These are phyloP conservation scores for Scelioninae gen. 1 DNA, from an alignment of 2,888 invertebrate species.

Conservation along the genomic window DNA sequence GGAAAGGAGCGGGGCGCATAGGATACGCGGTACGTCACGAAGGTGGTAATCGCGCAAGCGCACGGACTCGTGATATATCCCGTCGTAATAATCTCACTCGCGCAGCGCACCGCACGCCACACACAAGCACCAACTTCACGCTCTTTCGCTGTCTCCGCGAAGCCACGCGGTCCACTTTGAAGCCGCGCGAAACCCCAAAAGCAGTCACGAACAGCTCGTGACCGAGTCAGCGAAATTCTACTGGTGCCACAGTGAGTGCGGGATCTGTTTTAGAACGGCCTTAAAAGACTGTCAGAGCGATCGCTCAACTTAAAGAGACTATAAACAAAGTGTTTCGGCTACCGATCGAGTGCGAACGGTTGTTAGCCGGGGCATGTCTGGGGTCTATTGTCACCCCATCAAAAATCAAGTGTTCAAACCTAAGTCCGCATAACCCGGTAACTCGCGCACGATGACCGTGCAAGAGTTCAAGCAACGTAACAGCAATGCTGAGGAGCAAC, in stretches of 20 bases:
- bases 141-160: slow-evolving; percentile 77
- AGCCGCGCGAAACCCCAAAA: slow-evolving; percentile 53
- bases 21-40: no score
- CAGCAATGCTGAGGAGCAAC: slow-evolving; percentile 84
- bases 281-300: slow-evolving; percentile 25
- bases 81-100: no score
- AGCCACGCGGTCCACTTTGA: slow-evolving; percentile 76
- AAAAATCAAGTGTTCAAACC: slow-evolving; percentile 21
- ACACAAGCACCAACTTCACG: slow-evolving; percentile 81
- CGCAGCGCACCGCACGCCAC: slow-evolving; percentile 84
- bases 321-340: slow-evolving; percentile 29
- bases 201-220: slow-evolving; percentile 10
- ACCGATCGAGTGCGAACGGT: neutral
- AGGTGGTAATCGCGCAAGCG: no score
- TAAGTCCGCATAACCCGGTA: slow-evolving; percentile 26
- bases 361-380: slow-evolving; percentile 43
- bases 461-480: slow-evolving; percentile 86
- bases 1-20: no score
- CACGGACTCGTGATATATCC: no score
- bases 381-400: neutral
- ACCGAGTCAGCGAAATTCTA: slow-evolving; percentile 1
- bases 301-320: slow-evolving; percentile 14
- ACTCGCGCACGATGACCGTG: slow-evolving; percentile 86
- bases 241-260: slow-evolving; percentile 62
- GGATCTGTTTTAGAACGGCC: slow-evolving; percentile 14